Conservation (phyloP, 2,888 invertebrate genomes). For the Volucella zonaria region DNA sequence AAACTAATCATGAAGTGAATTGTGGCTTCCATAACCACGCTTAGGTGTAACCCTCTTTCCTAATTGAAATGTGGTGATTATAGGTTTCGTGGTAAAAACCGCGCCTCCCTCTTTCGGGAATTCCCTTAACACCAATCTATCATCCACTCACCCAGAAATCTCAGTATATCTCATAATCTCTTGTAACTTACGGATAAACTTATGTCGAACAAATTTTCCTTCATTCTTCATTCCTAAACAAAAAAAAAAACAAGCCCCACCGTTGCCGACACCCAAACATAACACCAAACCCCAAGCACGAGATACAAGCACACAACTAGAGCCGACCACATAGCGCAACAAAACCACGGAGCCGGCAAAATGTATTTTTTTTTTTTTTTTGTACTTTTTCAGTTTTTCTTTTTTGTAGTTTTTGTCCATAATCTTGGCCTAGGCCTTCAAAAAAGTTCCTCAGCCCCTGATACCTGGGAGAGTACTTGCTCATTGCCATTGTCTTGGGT, state of each 20-base stretch:
- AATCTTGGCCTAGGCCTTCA: conserved; percentile 75
- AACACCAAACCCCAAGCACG: conserved; percentile 2
- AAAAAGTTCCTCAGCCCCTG: conserved; percentile 60
- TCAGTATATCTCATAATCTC: conserved; percentile 53
- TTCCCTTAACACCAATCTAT: conserved; percentile 5
- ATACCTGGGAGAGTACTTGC: conserved; percentile 54
- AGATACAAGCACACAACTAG: conserved; percentile 17
- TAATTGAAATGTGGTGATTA: conserved; percentile 6
- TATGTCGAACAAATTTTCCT: conserved; percentile 41
- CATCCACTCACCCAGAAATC: conserved; percentile 45
- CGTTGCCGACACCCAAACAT: conserved; percentile 41
- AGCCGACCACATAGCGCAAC: neutral
- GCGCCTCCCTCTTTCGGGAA: neutral
- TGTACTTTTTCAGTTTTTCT: neutral
- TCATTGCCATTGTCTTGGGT: conserved; percentile 69
- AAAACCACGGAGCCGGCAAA: conserved; percentile 61
- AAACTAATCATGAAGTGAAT: conserved; percentile 50
- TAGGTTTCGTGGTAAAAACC: neutral
- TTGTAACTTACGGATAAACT: conserved; percentile 59
- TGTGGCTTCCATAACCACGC: conserved; percentile 11
- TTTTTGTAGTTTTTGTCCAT: conserved; percentile 36
- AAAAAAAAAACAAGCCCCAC: conserved; percentile 36
- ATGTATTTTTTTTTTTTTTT: conserved; percentile 45
- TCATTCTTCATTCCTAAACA: conserved; percentile 19
- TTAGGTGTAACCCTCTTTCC: conserved; percentile 9